phyloP scores from a whole-genome alignment of 2,113 vertebrate genomes.

The Ovis canadensis region DNA sequence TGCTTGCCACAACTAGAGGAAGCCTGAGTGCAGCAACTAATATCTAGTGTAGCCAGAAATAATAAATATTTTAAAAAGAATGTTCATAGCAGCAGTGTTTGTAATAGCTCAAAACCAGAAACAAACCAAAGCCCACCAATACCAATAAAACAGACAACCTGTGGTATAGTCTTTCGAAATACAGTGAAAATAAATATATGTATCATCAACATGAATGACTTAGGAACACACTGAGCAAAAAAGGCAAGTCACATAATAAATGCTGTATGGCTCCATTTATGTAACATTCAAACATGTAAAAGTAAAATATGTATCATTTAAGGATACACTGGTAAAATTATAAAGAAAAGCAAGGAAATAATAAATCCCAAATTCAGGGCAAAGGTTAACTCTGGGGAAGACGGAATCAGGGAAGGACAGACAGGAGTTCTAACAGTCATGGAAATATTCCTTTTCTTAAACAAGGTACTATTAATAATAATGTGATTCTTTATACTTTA shows the following conservation, averaged over 20 bases:
- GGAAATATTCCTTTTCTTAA: not conserved
- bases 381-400: not conserved
- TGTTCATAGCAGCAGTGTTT: not conserved
- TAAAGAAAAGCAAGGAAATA: not conserved
- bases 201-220: not conserved
- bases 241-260: not conserved
- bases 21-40: not conserved
- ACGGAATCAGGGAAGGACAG: not conserved
- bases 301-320: not conserved
- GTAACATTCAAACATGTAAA: not conserved
- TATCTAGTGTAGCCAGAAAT: not conserved
- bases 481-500: not conserved
- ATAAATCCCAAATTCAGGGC: not conserved
- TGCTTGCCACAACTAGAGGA: not conserved
- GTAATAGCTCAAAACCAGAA: not conserved
- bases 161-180: not conserved
- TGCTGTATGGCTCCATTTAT: not conserved
- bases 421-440: not conserved
- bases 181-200: not conserved
- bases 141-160: not conserved
- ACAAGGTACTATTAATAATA: not conserved
- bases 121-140: not conserved
- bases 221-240: not conserved
- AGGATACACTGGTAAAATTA: not conserved
- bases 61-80: not conserved